Evolutionary conservation across 30 jellyfish, hydroid and myxozoan species (phyloP).

Genomic region (Rhopilema esculentum): DNA sequence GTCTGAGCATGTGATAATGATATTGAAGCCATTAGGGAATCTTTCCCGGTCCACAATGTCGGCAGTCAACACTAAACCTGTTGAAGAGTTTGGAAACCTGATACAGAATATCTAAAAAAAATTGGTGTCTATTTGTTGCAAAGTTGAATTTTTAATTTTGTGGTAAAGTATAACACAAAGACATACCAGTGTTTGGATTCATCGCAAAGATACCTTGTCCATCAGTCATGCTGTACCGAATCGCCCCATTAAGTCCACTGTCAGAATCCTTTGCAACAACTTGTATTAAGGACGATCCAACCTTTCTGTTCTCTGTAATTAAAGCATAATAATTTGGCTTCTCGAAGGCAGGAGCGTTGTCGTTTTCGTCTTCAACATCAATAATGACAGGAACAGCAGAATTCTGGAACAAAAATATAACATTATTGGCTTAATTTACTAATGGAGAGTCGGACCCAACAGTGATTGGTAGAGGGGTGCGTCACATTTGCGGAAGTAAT

Average conservation of each 20-base stretch:
- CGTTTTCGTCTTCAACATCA: constrained; percentile 60
- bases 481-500: neutral
- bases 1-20: constrained; percentile 44
- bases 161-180: neutral
- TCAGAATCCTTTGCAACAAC: constrained; percentile 64
- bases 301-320: constrained; percentile 64
- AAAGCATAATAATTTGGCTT: constrained; percentile 47
- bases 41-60: constrained; percentile 50
- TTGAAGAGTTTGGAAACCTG: neutral
- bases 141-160: no score
- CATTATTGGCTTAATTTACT: no score
- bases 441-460: no score
- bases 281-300: constrained; percentile 57
- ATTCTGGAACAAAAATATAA: constrained; percentile 22
- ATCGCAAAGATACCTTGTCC: constrained; percentile 60
- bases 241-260: constrained; percentile 47
- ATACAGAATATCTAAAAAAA: neutral
- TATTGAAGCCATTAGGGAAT: constrained; percentile 46
- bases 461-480: no score
- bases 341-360: constrained; percentile 66
- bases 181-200: constrained; percentile 34
- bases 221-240: constrained; percentile 34
- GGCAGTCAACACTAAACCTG: constrained; percentile 39
- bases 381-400: constrained; percentile 57
- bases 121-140: no score